Evolutionary conservation across 2,888 invertebrate genomes (phyloP).

Genomic region (Troglohyphantes excavatus): DNA sequence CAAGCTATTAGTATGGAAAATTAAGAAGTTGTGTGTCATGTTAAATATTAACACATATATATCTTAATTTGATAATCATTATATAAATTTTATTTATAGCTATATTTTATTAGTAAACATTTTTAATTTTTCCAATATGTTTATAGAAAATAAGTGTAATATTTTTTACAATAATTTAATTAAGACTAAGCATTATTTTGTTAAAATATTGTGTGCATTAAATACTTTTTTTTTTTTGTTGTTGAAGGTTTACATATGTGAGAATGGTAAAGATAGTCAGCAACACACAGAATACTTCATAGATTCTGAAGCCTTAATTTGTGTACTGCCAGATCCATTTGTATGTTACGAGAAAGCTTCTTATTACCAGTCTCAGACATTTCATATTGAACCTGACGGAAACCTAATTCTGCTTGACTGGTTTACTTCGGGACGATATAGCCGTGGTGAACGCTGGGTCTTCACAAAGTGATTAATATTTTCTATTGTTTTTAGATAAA

Average conservation of each 20-base stretch:
- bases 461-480: constrained; percentile 63
- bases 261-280: constrained; percentile 50
- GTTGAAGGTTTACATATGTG: constrained; percentile 69
- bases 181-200: too few species aligned
- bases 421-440: constrained; percentile 72
- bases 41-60: too few species aligned
- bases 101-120: too few species aligned
- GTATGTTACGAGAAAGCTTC: constrained; percentile 69
- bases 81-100: too few species aligned
- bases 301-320: constrained; percentile 49
- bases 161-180: too few species aligned
- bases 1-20: too few species aligned
- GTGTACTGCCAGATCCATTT: constrained; percentile 74
- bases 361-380: constrained; percentile 67
- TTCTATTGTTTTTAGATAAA: neutral
- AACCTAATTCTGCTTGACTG: constrained; percentile 75
- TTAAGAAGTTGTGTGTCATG: too few species aligned
- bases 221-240: neutral
- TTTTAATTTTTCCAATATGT: too few species aligned
- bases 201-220: neutral
- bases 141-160: too few species aligned
- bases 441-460: constrained; percentile 71
- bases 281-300: constrained; percentile 41
- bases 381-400: constrained; percentile 34
- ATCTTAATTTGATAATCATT: too few species aligned